Percentiles rank a stretch among this genome's conserved stretches.
Conservation (phyloP, 2,888 invertebrate species). For the Lacanobia oleracea region DNA sequence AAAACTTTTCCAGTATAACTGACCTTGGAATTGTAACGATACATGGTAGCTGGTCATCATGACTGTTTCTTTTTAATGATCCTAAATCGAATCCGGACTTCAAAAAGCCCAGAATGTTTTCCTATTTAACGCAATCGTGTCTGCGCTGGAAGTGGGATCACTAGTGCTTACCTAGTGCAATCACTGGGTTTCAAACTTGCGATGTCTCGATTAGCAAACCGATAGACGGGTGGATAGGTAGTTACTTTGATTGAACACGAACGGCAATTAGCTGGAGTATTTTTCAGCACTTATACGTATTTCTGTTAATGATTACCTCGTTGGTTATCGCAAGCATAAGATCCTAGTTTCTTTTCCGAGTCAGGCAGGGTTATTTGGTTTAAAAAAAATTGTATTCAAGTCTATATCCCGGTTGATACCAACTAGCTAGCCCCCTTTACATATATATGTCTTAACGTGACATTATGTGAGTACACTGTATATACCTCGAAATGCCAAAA, state of each 20-base stretch:
- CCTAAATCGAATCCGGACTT: not conserved
- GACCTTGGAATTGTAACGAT: too few species aligned
- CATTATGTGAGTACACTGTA: too few species aligned
- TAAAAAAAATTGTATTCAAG: not conserved
- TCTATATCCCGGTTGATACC: not conserved
- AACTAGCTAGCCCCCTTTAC: not conserved
- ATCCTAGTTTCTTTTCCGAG: not conserved
- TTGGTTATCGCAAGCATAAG: not conserved
- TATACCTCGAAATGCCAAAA: too few species aligned
- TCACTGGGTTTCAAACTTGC: conserved; percentile 33
- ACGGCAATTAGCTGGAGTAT: conserved; percentile 16
- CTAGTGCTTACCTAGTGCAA: conserved; percentile 14
- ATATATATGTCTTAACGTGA: not conserved
- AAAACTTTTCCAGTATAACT: not conserved
- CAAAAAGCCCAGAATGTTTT: not conserved
- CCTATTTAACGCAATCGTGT: not conserved
- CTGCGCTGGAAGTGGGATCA: not conserved
- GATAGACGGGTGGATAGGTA: conserved; percentile 10
- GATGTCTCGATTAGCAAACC: conserved; percentile 42
- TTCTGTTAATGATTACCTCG: not conserved
- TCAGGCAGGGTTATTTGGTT: not conserved
- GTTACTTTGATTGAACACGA: conserved; percentile 29
- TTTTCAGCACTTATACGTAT: conserved; percentile 15
- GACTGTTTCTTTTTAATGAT: not conserved
- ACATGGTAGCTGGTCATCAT: too few species aligned